A percentile compares a stretch with the other conserved stretches of the same genome.
phyloP scores from a whole-genome alignment of 2,113 vertebrate genomes.

The Todiramphus chloris region DNA sequence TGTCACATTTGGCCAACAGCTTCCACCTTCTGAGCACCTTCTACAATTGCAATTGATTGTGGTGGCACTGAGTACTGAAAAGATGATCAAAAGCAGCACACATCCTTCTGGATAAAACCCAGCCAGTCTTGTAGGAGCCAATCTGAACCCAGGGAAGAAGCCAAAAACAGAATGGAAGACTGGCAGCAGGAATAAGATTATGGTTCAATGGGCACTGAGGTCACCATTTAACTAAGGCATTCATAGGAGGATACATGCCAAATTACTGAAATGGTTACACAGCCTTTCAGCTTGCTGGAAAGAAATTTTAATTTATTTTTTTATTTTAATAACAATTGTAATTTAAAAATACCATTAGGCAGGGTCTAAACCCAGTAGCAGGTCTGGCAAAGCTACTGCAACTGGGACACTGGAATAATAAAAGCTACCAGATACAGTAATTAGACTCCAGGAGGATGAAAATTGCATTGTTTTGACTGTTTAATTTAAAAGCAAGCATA shows the following conservation, averaged over 20 bases:
- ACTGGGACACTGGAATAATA: neutral
- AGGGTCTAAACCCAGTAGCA: neutral
- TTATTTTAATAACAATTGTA: neutral
- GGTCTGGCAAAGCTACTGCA: neutral
- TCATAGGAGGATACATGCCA: neutral
- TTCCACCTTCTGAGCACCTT: neutral
- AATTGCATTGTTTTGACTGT: neutral
- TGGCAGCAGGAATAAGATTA: neutral
- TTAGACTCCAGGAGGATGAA: neutral
- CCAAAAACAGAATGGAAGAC: neutral
- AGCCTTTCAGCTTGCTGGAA: neutral
- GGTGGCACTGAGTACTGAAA: neutral
- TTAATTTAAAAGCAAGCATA: neutral
- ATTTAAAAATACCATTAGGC: neutral
- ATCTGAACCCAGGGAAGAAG: neutral
- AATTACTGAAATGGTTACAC: neutral
- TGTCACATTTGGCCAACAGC: neutral
- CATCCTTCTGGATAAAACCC: neutral
- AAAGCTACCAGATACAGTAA: neutral
- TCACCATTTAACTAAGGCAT: neutral
- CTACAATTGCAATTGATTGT: neutral
- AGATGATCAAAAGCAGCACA: neutral
- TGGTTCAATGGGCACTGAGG: neutral
- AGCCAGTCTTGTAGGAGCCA: neutral
- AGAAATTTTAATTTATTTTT: neutral